Conservation (phyloP, 2,797 vertebrate genomes). For the Labeo calbasu region DNA sequence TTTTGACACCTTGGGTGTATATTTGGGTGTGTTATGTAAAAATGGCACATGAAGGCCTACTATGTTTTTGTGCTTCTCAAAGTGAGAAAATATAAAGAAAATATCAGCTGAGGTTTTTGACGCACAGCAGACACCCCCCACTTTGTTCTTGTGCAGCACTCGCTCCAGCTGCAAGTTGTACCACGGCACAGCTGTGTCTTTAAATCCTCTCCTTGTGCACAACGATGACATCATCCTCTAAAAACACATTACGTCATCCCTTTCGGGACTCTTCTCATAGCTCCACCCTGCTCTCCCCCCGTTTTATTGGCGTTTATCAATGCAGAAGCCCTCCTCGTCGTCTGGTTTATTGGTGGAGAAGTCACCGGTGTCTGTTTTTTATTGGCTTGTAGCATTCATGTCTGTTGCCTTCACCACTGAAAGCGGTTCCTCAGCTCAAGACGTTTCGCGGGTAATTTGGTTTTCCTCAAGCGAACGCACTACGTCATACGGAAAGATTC, state of each 20-base stretch:
- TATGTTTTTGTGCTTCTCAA: neutral
- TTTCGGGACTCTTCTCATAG: slow-evolving; percentile 53
- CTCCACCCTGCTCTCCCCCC: slow-evolving; percentile 47
- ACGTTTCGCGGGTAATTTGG: slow-evolving; percentile 57
- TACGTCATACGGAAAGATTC: slow-evolving; percentile 36
- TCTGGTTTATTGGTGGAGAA: slow-evolving; percentile 64
- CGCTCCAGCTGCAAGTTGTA: slow-evolving; percentile 38
- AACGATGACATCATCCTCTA: slow-evolving; percentile 66
- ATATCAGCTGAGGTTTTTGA: neutral
- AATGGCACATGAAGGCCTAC: neutral
- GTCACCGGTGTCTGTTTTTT: slow-evolving; percentile 26
- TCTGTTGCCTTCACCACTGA: slow-evolving; percentile 35
- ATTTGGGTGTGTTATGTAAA: neutral
- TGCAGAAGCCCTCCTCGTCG: slow-evolving; percentile 55
- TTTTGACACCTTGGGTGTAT: neutral
- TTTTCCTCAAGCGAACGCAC: slow-evolving; percentile 37
- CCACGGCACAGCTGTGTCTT: slow-evolving; percentile 56
- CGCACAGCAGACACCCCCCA: neutral
- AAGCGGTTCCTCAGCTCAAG: slow-evolving; percentile 28
- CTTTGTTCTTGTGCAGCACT: slow-evolving; percentile 24
- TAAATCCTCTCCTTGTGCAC: slow-evolving; percentile 61
- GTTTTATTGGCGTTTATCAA: slow-evolving; percentile 53
- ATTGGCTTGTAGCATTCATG: slow-evolving; percentile 42
- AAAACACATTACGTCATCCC: slow-evolving; percentile 74
- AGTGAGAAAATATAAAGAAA: neutral